Evolutionary conservation across 92 coral and sea anemone genomes (phyloP).

Genomic region (Pocillopora grandis): DNA sequence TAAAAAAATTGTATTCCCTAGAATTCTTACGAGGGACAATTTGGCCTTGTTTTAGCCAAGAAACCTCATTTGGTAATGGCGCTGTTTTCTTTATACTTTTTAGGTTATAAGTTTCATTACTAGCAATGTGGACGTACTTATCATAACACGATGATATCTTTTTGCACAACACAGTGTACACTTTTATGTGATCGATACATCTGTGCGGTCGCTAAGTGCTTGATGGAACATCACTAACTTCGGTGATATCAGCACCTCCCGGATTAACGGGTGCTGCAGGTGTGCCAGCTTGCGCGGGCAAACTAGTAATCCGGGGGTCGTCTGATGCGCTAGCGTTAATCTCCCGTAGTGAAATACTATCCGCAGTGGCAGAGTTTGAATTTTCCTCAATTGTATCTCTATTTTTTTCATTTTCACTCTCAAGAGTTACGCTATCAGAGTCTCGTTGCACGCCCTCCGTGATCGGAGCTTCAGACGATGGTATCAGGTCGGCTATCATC

Average conservation of each 20-base stretch:
- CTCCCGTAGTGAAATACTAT: not conserved
- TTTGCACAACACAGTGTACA: not conserved
- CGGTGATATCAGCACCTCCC: not conserved
- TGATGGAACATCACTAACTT: not conserved
- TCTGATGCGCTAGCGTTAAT: not conserved
- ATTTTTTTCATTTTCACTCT: not conserved
- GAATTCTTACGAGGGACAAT: too few relatives aligned
- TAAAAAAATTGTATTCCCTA: too few relatives aligned
- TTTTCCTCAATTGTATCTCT: not conserved
- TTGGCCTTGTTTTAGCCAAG: too few relatives aligned
- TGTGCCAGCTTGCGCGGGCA: not conserved
- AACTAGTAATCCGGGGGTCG: not conserved
- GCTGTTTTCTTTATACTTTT: too few relatives aligned
- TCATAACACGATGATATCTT: not conserved
- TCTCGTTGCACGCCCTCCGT: constrained; percentile 6
- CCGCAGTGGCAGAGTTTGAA: not conserved
- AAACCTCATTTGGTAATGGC: too few relatives aligned
- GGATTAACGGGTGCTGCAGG: not conserved
- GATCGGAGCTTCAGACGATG: constrained; percentile 22
- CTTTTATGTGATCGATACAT: too few relatives aligned
- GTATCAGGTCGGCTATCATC: constrained; percentile 10
- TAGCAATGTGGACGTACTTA: not conserved
- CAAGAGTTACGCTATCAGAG: not conserved
- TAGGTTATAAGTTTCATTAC: too few relatives aligned
- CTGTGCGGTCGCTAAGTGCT: not conserved